Evolutionary conservation across 2,888 invertebrate species (phyloP).

Genomic region (Macrosiphum euphorbiae): DNA sequence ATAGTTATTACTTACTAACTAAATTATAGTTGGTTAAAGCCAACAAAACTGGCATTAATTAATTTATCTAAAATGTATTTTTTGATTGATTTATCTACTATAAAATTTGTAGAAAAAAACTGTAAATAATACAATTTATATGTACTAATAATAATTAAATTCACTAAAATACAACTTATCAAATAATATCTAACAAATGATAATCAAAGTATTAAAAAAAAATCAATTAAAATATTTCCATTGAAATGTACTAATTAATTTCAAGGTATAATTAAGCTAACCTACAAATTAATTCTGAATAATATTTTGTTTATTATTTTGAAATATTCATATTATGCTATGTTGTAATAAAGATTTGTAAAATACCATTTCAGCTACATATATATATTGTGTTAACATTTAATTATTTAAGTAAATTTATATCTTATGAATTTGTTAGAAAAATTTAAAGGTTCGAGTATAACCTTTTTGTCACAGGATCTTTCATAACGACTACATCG

Average conservation of each 20-base stretch:
- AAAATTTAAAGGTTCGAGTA: not conserved
- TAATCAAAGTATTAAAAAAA: not conserved
- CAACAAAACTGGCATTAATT: not conserved
- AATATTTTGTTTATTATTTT: not conserved
- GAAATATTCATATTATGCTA: not conserved
- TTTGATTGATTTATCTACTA: not conserved
- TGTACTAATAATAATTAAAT: not conserved
- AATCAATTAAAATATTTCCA: not conserved
- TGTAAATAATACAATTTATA: not conserved
- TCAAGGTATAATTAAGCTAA: not conserved
- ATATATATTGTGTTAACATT: not conserved
- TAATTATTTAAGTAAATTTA: not conserved
- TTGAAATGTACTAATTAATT: not conserved
- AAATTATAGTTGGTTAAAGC: not conserved
- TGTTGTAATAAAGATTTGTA: not conserved
- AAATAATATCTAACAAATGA: not conserved
- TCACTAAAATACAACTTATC: not conserved
- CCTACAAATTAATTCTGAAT: not conserved
- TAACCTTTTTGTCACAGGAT: slow-evolving; percentile 86
- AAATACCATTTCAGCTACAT: not conserved
- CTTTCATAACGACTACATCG: slow-evolving; percentile 97
- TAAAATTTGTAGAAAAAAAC: not conserved
- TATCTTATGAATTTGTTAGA: not conserved
- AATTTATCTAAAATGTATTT: not conserved
- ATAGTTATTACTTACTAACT: not conserved